A percentile compares a stretch with the other conserved stretches of the same genome.
These are phyloP conservation scores for Protosalanx chinensis DNA, from an alignment of 2,797 vertebrate genomes.

Conservation along the genomic window DNA sequence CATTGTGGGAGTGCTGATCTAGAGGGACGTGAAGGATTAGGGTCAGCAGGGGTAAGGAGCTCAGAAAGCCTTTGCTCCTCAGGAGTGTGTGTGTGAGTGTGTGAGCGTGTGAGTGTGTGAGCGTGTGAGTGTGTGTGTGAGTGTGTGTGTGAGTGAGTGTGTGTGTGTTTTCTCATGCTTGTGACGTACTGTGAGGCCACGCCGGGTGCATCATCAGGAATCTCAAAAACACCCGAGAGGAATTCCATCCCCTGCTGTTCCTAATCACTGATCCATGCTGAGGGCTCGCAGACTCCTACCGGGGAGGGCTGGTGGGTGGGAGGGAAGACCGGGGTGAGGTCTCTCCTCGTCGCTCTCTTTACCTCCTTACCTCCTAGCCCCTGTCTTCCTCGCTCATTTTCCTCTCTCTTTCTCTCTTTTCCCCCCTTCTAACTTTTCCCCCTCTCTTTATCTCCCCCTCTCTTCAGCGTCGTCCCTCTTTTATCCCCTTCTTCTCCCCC, in stretches of 20 bases:
- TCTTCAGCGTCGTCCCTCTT: slow-evolving; percentile 45
- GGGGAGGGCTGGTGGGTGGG: not conserved
- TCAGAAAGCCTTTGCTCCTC: slow-evolving; percentile 42
- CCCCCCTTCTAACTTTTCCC: not conserved
- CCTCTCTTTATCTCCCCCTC: no score
- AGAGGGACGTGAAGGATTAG: slow-evolving; percentile 65
- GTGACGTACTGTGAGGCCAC: slow-evolving; percentile 35
- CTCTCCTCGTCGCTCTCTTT: not conserved
- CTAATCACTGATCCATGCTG: slow-evolving; percentile 46
- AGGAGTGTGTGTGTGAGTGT: not conserved
- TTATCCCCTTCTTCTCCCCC: slow-evolving; percentile 46
- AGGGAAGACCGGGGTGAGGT: not conserved
- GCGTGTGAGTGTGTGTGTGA: not conserved
- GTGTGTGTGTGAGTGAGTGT: not conserved
- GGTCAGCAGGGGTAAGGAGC: slow-evolving; percentile 65
- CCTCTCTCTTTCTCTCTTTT: no score
- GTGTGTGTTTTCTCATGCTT: slow-evolving; percentile 14
- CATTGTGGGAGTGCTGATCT: slow-evolving; percentile 64
- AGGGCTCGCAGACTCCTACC: slow-evolving; percentile 11
- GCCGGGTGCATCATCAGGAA: not conserved
- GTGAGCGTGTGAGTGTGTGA: not conserved
- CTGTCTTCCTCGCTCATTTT: not conserved
- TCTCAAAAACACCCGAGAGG: slow-evolving; percentile 23
- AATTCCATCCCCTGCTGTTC: slow-evolving; percentile 50
- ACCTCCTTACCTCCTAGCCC: not conserved